A percentile compares a stretch with the other conserved stretches of the same genome.
Conservation (phyloP, 2,888 invertebrate genomes). For the Cristatella mucedo region DNA sequence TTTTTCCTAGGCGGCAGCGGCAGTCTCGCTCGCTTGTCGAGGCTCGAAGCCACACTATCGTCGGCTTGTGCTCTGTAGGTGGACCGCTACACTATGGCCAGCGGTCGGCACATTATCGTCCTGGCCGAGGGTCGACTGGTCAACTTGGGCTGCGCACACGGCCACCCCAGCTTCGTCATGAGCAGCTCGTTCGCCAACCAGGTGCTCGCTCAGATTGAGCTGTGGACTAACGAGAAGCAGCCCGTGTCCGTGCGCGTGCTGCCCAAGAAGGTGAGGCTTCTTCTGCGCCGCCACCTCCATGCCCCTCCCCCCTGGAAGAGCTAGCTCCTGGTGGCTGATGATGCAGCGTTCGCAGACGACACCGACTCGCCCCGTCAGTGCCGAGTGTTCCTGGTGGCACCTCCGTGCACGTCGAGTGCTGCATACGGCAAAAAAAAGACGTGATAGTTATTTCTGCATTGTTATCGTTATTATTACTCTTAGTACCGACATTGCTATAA, state of each 20-base stretch:
- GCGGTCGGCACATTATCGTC: slow-evolving; percentile 79
- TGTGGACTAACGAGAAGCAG: slow-evolving; percentile 72
- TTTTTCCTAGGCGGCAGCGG: background rate
- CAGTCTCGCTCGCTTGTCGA: background rate
- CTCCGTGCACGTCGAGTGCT: too few species aligned
- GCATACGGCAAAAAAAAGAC: too few species aligned
- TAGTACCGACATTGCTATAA: too few species aligned
- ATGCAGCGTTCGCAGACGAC: background rate
- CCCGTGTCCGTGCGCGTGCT: slow-evolving; percentile 85
- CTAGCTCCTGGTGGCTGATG: too few species aligned
- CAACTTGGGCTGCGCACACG: slow-evolving; percentile 94
- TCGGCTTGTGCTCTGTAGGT: slow-evolving; percentile 40
- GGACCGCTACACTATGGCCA: slow-evolving; percentile 72
- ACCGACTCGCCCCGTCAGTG: background rate
- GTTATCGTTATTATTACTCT: too few species aligned
- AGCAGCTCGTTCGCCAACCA: slow-evolving; percentile 98
- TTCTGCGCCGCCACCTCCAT: background rate
- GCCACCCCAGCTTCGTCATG: slow-evolving; percentile 98
- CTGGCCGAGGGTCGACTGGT: slow-evolving; percentile 90
- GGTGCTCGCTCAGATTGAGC: slow-evolving; percentile 92
- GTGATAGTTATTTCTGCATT: too few species aligned
- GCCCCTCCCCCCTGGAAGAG: too few species aligned
- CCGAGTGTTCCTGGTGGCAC: background rate
- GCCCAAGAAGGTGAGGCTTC: slow-evolving; percentile 57
- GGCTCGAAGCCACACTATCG: background rate